phyloP scores from a whole-genome alignment of 2,797 vertebrate species.

The Rhinoraja longicauda region DNA sequence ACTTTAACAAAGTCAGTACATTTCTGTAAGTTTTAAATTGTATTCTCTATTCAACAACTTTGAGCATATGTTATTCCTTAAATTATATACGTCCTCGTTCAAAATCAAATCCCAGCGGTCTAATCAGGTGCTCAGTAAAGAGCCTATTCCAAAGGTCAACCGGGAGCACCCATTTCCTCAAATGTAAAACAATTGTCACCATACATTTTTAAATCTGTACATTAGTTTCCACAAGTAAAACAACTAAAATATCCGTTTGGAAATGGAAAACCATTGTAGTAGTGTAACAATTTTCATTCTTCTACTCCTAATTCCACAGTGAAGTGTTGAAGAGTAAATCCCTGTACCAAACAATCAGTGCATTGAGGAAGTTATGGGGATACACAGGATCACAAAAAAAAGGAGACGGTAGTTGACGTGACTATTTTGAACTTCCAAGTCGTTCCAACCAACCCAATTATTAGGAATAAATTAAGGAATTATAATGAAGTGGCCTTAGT shows the following conservation, averaged over 20 bases:
- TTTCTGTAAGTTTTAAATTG: too few relatives aligned
- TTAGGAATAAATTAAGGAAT: not conserved
- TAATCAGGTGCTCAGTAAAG: not conserved
- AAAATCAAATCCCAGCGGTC: not conserved
- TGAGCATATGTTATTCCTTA: not conserved
- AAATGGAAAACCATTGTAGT: not conserved
- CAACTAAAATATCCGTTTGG: not conserved
- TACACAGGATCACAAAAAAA: not conserved
- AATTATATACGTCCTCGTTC: not conserved
- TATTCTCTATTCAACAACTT: too few relatives aligned
- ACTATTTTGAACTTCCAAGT: not conserved
- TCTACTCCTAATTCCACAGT: not conserved
- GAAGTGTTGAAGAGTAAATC: not conserved
- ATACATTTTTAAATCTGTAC: too few relatives aligned
- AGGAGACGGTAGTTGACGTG: not conserved
- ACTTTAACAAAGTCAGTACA: too few relatives aligned
- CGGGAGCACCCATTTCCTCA: too few relatives aligned
- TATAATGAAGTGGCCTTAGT: not conserved
- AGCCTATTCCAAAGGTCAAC: not conserved
- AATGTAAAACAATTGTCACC: too few relatives aligned
- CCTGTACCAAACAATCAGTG: not conserved
- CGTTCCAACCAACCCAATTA: not conserved
- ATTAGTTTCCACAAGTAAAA: not conserved
- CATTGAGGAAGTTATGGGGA: not conserved
- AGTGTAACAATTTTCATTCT: not conserved